A percentile compares a stretch with the other conserved stretches of the same genome.
These are phyloP conservation scores for Triops cancriformis DNA, from an alignment of 1,140 invertebrate genomes.

Conservation along the genomic window DNA sequence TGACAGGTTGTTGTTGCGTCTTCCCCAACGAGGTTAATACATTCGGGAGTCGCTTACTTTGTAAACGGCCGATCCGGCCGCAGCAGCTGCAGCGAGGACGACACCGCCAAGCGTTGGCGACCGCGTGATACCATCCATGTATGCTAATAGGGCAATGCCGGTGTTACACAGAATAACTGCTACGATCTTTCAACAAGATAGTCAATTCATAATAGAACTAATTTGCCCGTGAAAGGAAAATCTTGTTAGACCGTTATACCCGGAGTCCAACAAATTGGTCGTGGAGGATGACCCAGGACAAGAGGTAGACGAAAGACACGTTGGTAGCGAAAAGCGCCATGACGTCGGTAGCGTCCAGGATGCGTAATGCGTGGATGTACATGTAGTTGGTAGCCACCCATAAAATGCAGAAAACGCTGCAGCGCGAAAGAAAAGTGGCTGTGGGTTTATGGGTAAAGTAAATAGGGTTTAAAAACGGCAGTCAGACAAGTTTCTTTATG, in stretches of 20 bases:
- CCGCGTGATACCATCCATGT: conserved; percentile 88
- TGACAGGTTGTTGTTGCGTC: neutral
- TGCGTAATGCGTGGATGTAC: conserved; percentile 70
- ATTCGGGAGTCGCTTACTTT: conserved; percentile 53
- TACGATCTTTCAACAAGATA: conserved; percentile 61
- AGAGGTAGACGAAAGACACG: conserved; percentile 81
- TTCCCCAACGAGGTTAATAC: neutral
- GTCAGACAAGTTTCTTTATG: neutral
- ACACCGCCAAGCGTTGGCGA: conserved; percentile 83
- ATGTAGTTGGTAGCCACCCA: conserved; percentile 90
- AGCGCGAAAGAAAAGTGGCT: conserved; percentile 75
- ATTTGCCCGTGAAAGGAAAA: neutral
- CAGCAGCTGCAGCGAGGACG: conserved; percentile 76
- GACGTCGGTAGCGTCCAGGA: conserved; percentile 79
- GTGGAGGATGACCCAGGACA: conserved; percentile 92
- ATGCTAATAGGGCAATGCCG: conserved; percentile 83
- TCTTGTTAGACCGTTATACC: conserved; percentile 52
- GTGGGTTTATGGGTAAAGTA: conserved; percentile 31
- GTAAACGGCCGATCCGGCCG: conserved; percentile 82
- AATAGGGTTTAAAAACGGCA: conserved; percentile 1
- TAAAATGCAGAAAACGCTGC: conserved; percentile 74
- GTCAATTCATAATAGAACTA: neutral
- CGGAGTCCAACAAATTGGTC: conserved; percentile 91
- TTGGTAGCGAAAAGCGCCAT: conserved; percentile 88
- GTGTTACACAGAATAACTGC: conserved; percentile 90